Evolutionary conservation across 2,113 vertebrate genomes (phyloP), one percentile per base, ranked within the genome.

Genomic region (Oriolus oriolus): DNA sequence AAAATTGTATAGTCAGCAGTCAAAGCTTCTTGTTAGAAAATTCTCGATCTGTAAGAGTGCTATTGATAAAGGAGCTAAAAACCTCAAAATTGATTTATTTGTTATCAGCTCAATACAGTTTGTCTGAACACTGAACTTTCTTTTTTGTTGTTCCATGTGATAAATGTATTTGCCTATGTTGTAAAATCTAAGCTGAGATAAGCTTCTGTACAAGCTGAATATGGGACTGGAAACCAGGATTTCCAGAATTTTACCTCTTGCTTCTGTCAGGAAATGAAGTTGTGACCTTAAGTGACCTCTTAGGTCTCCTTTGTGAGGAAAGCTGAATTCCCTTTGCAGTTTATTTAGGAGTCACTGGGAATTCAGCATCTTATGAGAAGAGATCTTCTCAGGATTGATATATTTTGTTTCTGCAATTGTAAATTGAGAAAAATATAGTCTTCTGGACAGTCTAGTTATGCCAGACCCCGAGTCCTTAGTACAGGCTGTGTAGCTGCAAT

Each of bases 1-100:
- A 54, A 70, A 93, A 77, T 84, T 84, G 75, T 84, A 39, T 27
- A 47, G 91, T 96, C 93, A 93, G 75, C 89, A 93, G 42, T 88
- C 70, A 93, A 42, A 94, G 60, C 74, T 90, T 82, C 94, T 95
- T 85, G 75, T 96, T 96, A 95, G 90, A 82, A 93, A 92, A 76
- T 93, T 91, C 66, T 93, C 8, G 16, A 83, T 96, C 68, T 92
- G 28, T 90, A 79, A 56, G 76, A 95, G 78, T 61, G 54, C 52
- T 96, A 97, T 96, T 91, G 94, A 90, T 96, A 96, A 91, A 94
- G 92, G 39, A 90, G 50, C 64, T 97, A 90, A 96, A 89, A 84
- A 15, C 78, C 69, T 95, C 78, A 84, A 59, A 75, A 97, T 95
- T 96, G 92, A 97, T 93, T 93, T 85, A 93, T 95, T 90, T 96